A percentile compares a stretch with the other conserved stretches of the same genome.
phyloP scores from a whole-genome alignment of 2,797 vertebrate genomes.

The Eptatretus atami region DNA sequence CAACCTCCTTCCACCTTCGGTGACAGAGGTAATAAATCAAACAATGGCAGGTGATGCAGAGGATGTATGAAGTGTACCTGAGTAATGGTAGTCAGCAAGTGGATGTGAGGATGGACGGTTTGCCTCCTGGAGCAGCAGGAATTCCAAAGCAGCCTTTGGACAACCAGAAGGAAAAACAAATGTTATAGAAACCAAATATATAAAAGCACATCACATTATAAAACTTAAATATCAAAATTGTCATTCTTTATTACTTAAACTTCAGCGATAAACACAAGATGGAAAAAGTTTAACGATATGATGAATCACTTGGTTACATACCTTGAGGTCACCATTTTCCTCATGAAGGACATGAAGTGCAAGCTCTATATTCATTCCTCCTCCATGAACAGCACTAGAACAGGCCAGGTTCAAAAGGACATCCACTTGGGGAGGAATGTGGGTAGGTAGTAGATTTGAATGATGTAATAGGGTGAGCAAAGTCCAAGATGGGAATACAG shows the following conservation, averaged over 20 bases:
- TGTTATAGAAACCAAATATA: not conserved
- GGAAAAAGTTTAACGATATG: no score
- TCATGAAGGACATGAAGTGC: conserved; percentile 56
- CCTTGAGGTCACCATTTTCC: conserved; percentile 55
- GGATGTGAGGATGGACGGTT: conserved; percentile 26
- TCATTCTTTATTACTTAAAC: not conserved
- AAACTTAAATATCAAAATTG: not conserved
- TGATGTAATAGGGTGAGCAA: not conserved
- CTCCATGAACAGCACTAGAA: conserved; percentile 59
- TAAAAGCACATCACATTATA: not conserved
- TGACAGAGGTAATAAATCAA: no score
- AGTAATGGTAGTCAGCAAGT: conserved; percentile 61
- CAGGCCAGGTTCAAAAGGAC: conserved; percentile 63
- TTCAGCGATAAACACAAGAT: no score
- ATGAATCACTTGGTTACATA: conserved; percentile 17
- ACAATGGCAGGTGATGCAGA: no score
- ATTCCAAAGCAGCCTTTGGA: conserved; percentile 35
- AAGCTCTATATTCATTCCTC: conserved; percentile 84
- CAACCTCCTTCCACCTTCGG: no score
- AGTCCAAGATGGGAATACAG: no score
- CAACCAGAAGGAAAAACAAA: conserved; percentile 8
- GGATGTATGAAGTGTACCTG: conserved; percentile 21
- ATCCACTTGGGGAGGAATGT: conserved; percentile 23
- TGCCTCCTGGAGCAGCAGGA: conserved; percentile 39
- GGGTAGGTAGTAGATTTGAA: conserved; percentile 4